phyloP scores from a whole-genome alignment of 2,888 invertebrate species.

The Theretra japonica region DNA sequence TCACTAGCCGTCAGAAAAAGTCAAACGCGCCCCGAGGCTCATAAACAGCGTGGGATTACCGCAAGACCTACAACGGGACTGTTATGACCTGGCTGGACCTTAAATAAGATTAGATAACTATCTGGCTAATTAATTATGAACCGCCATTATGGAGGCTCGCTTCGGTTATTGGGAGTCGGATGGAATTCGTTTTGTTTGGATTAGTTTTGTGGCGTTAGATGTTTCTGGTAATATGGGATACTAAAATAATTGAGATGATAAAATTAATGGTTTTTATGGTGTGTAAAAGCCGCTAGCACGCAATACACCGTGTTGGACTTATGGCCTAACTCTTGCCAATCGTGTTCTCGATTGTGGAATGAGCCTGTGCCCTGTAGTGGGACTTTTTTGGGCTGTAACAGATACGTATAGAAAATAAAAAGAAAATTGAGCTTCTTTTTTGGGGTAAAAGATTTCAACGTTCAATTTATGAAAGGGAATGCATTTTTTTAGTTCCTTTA shows the following conservation, averaged over 20 bases:
- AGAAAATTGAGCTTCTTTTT: no score
- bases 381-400: no score
- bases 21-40: slow-evolving; percentile 16
- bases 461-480: no score
- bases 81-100: slow-evolving; percentile 41
- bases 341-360: neutral
- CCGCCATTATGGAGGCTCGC: slow-evolving; percentile 46
- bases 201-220: neutral
- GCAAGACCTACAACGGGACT: slow-evolving; percentile 17
- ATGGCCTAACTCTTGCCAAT: neutral
- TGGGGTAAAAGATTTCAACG: no score
- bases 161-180: slow-evolving; percentile 40
- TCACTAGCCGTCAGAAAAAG: slow-evolving; percentile 6
- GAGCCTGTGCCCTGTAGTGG: no score
- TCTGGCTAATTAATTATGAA: slow-evolving; percentile 60
- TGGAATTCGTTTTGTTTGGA: neutral
- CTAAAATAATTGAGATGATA: no score
- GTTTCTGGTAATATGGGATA: no score
- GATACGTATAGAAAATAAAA: no score
- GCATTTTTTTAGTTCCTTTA: no score
- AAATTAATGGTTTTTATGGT: no score
- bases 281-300: no score
- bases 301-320: no score
- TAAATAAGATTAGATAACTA: slow-evolving; percentile 53
- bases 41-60: slow-evolving; percentile 23